Base-by-base conservation (phyloP, 2,888 invertebrate genomes). In the Macrophya alboannulata region DNA sequence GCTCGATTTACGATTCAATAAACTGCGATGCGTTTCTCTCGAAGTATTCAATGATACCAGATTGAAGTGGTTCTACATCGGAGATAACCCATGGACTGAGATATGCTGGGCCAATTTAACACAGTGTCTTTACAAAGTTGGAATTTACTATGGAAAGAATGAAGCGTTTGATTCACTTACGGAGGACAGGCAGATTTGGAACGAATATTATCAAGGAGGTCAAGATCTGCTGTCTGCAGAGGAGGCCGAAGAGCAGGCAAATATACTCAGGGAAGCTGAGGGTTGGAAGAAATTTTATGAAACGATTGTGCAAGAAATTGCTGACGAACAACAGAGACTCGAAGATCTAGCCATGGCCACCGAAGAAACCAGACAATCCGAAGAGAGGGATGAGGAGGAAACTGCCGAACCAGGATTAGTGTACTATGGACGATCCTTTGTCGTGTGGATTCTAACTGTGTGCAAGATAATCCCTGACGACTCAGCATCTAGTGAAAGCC, bases 21-120 rank as follows among this genome's bases (percentile, higher is more conserved):
- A 83, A 15, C 68, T 83, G 6, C 83, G 68, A 31, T 83, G 83
- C 48, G 71, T 83, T 71, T 45, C 83, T 21, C 37, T 12, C 3
- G 25, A 68, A 31, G 37, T 68, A 31, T 83, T 83, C 12, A 45
- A 83, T 9, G 31, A 40, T 15, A 83, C 83, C 8, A 83, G 48
- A 71, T 31, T 83, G 68, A 83, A 83, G 83, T 83, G 83, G 83
- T 68, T 83, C 31, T 83, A 83, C 71, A 71, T 83, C 68, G 83
- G 83, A 51, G 37, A 83, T 48, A 83, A 83, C 15, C 83, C 83
- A 17, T 83, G 83, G 83, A 37, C 68, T 31, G 68, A 65, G 15
- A 31, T 15, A 17, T 83, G 83, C 83, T 83, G 83, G 83, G 51
- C 83, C 21, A 59, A 45, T 31, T 51, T 83, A 37, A 68, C 83